phyloP scores from a whole-genome alignment of 2,888 invertebrate species.

The Amphipyra berbera region DNA sequence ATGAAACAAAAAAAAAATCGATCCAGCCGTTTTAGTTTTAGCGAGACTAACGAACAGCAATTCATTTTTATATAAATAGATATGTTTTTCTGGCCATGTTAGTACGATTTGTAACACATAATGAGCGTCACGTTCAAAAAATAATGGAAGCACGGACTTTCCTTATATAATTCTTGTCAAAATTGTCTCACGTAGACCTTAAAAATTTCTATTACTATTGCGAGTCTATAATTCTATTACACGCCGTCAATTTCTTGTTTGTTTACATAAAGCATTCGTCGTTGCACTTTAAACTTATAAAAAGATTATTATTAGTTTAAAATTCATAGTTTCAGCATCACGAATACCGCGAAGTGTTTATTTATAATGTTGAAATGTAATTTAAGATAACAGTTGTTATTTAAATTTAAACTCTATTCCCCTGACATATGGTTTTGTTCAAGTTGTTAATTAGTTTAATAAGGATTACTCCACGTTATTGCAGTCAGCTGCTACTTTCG shows the following conservation, averaged over 20 bases:
- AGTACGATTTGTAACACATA: slow-evolving; percentile 7
- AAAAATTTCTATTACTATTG: slow-evolving; percentile 4
- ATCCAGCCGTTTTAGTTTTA: no score
- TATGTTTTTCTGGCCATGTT: slow-evolving; percentile 4
- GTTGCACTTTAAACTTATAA: neutral
- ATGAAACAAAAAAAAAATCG: no score
- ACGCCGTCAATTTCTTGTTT: neutral
- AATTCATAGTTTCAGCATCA: slow-evolving; percentile 14
- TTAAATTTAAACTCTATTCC: slow-evolving; percentile 6
- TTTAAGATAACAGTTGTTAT: neutral
- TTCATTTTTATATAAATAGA: no score
- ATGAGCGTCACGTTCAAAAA: slow-evolving; percentile 15
- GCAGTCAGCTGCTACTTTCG: slow-evolving; percentile 22
- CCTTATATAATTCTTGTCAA: slow-evolving; percentile 16
- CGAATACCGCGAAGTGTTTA: slow-evolving; percentile 27
- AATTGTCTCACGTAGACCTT: slow-evolving; percentile 27
- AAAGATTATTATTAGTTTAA: neutral
- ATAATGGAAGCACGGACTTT: neutral
- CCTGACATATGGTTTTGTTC: neutral
- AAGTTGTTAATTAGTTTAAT: neutral
- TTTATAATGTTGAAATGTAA: slow-evolving; percentile 19
- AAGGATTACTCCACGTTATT: slow-evolving; percentile 22
- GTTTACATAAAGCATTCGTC: neutral
- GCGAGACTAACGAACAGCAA: no score
- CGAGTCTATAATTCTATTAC: neutral